Evolutionary conservation across 64 coral and sea anemone genomes (phyloP), one percentile per base, ranked within the genome.

Genomic region (Montipora efflorescens): DNA sequence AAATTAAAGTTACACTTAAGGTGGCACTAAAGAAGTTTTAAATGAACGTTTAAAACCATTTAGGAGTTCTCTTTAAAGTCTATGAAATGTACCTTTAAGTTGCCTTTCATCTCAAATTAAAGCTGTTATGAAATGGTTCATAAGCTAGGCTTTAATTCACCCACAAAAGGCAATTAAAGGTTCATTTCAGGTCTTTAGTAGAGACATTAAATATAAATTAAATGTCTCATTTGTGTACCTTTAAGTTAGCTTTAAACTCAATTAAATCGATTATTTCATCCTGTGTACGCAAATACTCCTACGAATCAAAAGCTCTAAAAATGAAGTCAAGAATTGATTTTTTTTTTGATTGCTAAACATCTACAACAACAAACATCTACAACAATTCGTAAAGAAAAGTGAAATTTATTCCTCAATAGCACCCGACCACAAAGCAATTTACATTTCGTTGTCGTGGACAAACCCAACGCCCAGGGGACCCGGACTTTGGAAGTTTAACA

Each of bases 11-110:
- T 74, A 74, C 70, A 74, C 8, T 70, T 19, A 70, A 70, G 67
- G 67, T 70, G 67, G 67, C 70, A 74, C 22, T 74, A 21, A 74
- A 74, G 70, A 74, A n/a, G 18, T 21, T 21, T 74, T 74, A 74
- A 74, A 74, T 74, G 70, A 4, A 7, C 7, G 70, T 74, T 74
- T 74, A 74, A 28, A 4, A 21, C 70, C 21, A n/a, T 74, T 74
- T 74, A 74, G 19, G 16, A 74, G 70, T 74, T n/a, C 23, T 20
- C 15, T 73, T 73, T 73, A 73, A 73, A 73, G 69, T 19, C 69
- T 74, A 43, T 74, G 70, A 74, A 74, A 74, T 74, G 70, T 22
- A 74, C 70, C 70, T 74, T 74, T 74, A 74, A 74, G 70, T 74
- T 21, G 19, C 7, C 70, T 74, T 74, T 74, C 18, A 25, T 23